Evolutionary conservation across 37 sponge, comb jelly and placozoan genomes (phyloP).

Genomic region (Chondrilla cf. caribensis): DNA sequence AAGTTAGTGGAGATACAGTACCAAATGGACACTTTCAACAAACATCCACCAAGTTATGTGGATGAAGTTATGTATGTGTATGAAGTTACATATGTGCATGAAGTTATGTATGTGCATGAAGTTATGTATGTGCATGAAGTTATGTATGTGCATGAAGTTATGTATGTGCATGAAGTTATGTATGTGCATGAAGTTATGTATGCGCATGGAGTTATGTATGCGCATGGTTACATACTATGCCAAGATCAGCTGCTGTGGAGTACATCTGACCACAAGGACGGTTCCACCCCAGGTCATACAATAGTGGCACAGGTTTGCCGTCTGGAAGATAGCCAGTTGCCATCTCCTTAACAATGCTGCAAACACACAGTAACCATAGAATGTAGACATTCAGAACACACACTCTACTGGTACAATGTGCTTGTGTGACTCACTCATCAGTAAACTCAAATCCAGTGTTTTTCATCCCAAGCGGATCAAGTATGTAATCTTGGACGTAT

Average conservation of each 20-base stretch:
- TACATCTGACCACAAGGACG: conserved; percentile 83
- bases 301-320: conserved; percentile 42
- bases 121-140: too few relatives aligned
- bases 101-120: too few relatives aligned
- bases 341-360: conserved; percentile 52
- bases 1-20: background rate
- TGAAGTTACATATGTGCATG: too few relatives aligned
- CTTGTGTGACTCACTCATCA: conserved; percentile 24
- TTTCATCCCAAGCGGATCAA: conserved; percentile 51
- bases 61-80: too few relatives aligned
- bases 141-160: too few relatives aligned
- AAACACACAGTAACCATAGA: background rate
- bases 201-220: too few relatives aligned
- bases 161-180: too few relatives aligned
- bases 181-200: too few relatives aligned
- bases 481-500: conserved; percentile 54
- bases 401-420: too few relatives aligned
- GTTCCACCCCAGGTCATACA: conserved; percentile 58
- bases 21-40: background rate
- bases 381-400: background rate
- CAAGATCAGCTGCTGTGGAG: conserved; percentile 57
- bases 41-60: too few relatives aligned
- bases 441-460: conserved; percentile 69
- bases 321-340: conserved; percentile 60
- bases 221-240: conserved; percentile 22